Evolutionary conservation across 2,888 invertebrate genomes (phyloP), one percentile per base, ranked within the genome.

Genomic region (Clivina fossor): DNA sequence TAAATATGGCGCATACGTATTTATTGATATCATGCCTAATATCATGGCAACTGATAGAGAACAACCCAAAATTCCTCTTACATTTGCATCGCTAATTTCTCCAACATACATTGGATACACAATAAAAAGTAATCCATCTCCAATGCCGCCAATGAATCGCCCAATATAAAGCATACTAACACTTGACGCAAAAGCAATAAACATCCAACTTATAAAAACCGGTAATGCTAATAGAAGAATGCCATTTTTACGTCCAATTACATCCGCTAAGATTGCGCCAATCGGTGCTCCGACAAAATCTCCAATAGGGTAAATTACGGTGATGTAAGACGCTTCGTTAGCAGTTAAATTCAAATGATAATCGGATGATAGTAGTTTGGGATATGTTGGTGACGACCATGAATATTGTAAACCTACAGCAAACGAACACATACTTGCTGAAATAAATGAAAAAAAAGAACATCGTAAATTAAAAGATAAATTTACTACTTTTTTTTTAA

Each of bases 341-440:
- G 55, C 28, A 1, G 55, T 55, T 15, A 55, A 38, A 15, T 55
- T 53, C n/a, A 53, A 62, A 5, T 63, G 62, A 9, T 60, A 60
- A 35, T 67, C 63, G 30, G 66, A 65, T 22, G 63, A 61, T 19
- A 66, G 60, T 5, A 71, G 62, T 58, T 64, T 64, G 13, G 68
- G 67, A 13, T 70, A 64, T 11, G 70, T 65, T 20, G 71, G 71
- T 18, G 71, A 69, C 13, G 71, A 61, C 71, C 71, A 71, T 2
- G 66, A 56, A 54, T 62, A 64, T 4, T 63, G 55, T 13, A 66
- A 44, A 3, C 68, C 67, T 24, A 62, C 59, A 13, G 61, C 61
- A 13, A 66, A 53, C 2, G 63, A 49, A 11, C 62, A 56, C 5
- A 65, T 4, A 28, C 61, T 59, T 15, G 57, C 63, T 63, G 26